These are phyloP conservation scores for Clarias fuscus DNA, from an alignment of 2,797 vertebrate genomes.

Conservation along the genomic window DNA sequence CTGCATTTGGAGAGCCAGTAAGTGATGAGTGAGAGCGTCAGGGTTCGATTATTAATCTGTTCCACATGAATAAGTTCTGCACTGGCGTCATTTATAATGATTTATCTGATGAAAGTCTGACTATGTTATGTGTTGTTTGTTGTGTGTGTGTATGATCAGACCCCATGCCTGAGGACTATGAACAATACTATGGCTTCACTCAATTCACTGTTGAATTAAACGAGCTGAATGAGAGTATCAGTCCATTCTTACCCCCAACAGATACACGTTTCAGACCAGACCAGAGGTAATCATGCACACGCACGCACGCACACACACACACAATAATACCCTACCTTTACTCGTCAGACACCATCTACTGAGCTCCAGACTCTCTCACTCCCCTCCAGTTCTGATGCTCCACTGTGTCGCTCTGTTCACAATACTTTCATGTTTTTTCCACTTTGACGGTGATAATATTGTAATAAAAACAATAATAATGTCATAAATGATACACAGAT, in stretches of 20 bases:
- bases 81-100: neutral
- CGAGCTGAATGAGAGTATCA: conserved; percentile 81
- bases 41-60: neutral
- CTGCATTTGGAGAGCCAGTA: conserved; percentile 95
- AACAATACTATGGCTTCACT: conserved; percentile 95
- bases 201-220: conserved; percentile 93
- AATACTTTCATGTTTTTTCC: no score
- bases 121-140: neutral
- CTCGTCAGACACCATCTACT: neutral
- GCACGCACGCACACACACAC: conserved; percentile 1
- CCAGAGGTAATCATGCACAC: conserved; percentile 80
- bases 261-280: conserved; percentile 97
- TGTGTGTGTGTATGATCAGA: conserved; percentile 68
- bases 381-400: no score
- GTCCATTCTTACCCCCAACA: conserved; percentile 81
- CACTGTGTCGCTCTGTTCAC: no score
- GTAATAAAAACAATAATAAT: no score
- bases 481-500: no score
- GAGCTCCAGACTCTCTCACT: no score
- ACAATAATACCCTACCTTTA: neutral
- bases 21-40: conserved; percentile 63
- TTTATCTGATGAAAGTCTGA: neutral
- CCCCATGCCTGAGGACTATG: conserved; percentile 84
- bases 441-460: no score
- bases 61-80: neutral